Evolutionary conservation across 2,888 invertebrate species (phyloP), one percentile per base, ranked within the genome.

Genomic region (Lasioglossum morio): DNA sequence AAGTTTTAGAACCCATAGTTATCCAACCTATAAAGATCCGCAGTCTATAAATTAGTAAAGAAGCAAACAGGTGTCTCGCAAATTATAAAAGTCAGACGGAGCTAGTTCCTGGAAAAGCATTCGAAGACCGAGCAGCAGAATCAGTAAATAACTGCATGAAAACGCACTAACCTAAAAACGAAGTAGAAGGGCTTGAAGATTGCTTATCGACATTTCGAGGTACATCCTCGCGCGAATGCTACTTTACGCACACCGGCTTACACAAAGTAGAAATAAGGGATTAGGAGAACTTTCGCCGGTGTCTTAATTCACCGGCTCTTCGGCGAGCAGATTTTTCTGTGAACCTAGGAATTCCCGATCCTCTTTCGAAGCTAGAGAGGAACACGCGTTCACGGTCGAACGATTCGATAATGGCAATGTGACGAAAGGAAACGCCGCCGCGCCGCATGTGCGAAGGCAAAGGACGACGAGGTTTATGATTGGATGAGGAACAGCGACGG

Each of bases 401-500:
- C 60, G 73, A 77, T 76, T 69, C 57, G n/a, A 34, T 34, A 34
- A 34, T 34, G 37, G 14, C 43, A 40, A 40, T 37, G 63, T 4
- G 75, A 57, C 60, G 75, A 81, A 81, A 85, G 85, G 75, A 85
- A 85, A 85, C 75, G 74, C 57, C 57, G 70, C 23, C 81, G 80
- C 75, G 74, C 57, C 57, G 70, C 23, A 34, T 7, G 66, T 57
- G 72, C 53, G 66, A 75, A 85, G 46, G 74, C 77, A 57, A 48
- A 60, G 79, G 77, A 80, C 27, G 60, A 16, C 63, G 63, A 30
- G 80, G 77, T 72, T 87, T 57, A 66, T 81, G 79, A 86, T 79
- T 63, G 66, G 66, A 78, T 79, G 87, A 81, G 81, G 72, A 79
- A 81, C 75, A 69, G 77, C 77, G 85, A 87, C 88, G 76, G 81